Conservation (phyloP, 2,797 vertebrate genomes). For the Karalla daura region DNA sequence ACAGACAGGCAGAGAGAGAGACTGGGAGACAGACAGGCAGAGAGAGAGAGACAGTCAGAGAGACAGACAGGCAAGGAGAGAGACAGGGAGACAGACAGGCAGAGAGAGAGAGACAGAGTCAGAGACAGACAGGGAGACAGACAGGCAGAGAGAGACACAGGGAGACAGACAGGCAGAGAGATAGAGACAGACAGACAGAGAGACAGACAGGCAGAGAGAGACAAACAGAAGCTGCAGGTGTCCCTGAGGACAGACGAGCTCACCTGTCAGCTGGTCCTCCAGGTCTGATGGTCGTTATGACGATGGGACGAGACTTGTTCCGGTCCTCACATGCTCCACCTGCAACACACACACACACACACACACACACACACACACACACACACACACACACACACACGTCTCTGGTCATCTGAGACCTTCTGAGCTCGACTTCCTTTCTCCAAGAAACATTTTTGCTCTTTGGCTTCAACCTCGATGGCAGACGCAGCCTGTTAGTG, state of each 20-base stretch:
- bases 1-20: constrained; percentile 8
- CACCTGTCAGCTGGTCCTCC: constrained; percentile 97
- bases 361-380: constrained; percentile 66
- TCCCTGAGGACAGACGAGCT: constrained; percentile 10
- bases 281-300: constrained; percentile 94
- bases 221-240: no score
- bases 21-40: constrained; percentile 70
- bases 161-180: not conserved
- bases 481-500: no score
- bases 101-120: constrained; percentile 2
- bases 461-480: no score
- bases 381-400: constrained; percentile 13
- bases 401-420: no score
- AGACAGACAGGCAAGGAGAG: constrained; percentile 13
- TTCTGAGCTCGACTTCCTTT: no score
- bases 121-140: constrained; percentile 9
- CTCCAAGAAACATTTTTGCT: no score
- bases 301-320: constrained; percentile 97
- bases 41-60: not conserved
- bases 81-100: constrained; percentile 1
- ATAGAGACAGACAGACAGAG: not conserved
- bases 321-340: constrained; percentile 95
- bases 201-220: constrained; percentile 13
- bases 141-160: constrained; percentile 4
- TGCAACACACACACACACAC: constrained; percentile 46